phyloP scores from a whole-genome alignment of 2,888 invertebrate genomes.

The Candidula unifasciata region DNA sequence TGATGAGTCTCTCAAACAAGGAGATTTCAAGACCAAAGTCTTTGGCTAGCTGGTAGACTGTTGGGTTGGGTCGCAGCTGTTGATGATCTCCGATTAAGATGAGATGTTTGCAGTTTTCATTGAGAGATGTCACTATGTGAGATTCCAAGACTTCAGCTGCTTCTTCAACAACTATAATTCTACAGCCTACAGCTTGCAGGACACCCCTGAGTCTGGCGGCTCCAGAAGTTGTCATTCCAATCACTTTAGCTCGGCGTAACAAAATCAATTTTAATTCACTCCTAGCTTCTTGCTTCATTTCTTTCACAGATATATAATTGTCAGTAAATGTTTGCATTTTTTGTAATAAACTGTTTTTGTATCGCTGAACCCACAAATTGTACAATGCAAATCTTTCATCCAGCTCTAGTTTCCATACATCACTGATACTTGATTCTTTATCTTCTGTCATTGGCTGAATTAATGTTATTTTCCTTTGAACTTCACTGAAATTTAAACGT shows the following conservation, averaged over 20 bases:
- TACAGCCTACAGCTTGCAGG: slow-evolving; percentile 72
- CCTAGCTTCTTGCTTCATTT: slow-evolving; percentile 58
- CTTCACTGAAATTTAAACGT: neutral
- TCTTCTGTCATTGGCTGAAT: slow-evolving; percentile 59
- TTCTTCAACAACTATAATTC: slow-evolving; percentile 85
- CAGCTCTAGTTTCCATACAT: slow-evolving; percentile 60
- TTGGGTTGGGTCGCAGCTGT: slow-evolving; percentile 86
- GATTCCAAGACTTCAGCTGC: slow-evolving; percentile 90
- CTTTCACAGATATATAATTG: slow-evolving; percentile 55
- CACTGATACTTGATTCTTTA: slow-evolving; percentile 56
- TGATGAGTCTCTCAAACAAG: slow-evolving; percentile 88
- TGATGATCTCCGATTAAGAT: slow-evolving; percentile 90
- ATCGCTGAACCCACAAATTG: slow-evolving; percentile 71
- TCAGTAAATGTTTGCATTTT: slow-evolving; percentile 54
- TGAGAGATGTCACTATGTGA: slow-evolving; percentile 88
- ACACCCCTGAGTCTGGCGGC: slow-evolving; percentile 70
- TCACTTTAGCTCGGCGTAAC: slow-evolving; percentile 61
- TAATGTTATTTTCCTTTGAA: slow-evolving; percentile 5
- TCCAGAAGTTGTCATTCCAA: slow-evolving; percentile 77
- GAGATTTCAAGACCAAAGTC: slow-evolving; percentile 87
- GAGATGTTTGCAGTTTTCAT: slow-evolving; percentile 85
- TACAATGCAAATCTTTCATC: slow-evolving; percentile 46
- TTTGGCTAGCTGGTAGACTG: slow-evolving; percentile 84
- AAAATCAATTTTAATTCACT: slow-evolving; percentile 64
- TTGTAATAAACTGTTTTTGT: slow-evolving; percentile 54